These are phyloP conservation scores for Plebejus argus DNA, from an alignment of 2,888 invertebrate species.

Conservation along the genomic window DNA sequence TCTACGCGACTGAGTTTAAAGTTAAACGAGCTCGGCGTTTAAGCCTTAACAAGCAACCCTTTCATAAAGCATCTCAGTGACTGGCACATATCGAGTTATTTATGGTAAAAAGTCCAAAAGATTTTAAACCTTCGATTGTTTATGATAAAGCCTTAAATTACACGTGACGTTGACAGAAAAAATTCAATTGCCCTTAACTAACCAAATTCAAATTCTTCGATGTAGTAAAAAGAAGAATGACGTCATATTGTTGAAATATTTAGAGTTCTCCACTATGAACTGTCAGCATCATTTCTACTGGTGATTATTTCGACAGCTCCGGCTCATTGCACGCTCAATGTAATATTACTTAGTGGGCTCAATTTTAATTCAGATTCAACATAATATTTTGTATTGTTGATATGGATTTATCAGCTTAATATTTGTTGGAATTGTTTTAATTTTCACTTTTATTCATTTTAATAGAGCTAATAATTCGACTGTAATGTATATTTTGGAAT, in stretches of 20 bases:
- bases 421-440: too few species aligned
- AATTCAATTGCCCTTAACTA: slow-evolving; percentile 24
- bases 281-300: neutral
- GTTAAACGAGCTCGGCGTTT: neutral
- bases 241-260: slow-evolving; percentile 9
- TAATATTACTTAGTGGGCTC: neutral
- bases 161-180: neutral
- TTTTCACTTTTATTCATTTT: too few species aligned
- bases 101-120: slow-evolving; percentile 26
- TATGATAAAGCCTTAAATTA: slow-evolving; percentile 21
- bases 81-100: slow-evolving; percentile 43
- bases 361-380: neutral
- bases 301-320: slow-evolving; percentile 13
- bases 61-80: slow-evolving; percentile 40
- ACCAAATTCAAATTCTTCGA: slow-evolving; percentile 20
- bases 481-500: too few species aligned
- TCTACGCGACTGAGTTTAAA: neutral
- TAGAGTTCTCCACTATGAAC: neutral
- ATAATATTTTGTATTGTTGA: neutral
- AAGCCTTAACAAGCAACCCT: slow-evolving; percentile 42
- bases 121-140: slow-evolving; percentile 6
- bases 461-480: too few species aligned
- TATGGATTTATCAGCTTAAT: too few species aligned
- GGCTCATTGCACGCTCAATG: neutral
- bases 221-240: slow-evolving; percentile 13